Conservation (phyloP, 30 jellyfish, hydroid and myxozoan species). For the Pseudorhiza aurosa region DNA sequence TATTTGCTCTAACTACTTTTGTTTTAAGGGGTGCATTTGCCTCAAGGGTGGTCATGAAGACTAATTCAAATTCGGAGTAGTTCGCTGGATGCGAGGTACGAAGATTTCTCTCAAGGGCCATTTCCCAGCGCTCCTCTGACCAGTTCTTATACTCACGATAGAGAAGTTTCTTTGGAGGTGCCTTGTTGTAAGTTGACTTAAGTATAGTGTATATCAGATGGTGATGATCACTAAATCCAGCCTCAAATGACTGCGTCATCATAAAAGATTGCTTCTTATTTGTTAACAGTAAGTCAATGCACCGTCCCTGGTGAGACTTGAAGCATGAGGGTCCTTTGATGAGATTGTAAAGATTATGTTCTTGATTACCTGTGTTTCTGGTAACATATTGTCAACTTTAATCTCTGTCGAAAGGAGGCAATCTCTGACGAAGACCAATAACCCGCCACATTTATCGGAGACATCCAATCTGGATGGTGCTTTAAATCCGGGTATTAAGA, state of each 20-base stretch:
- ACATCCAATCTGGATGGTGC: conserved; percentile 12
- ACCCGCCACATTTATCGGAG: conserved; percentile 31
- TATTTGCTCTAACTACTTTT: neutral
- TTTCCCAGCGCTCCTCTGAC: conserved; percentile 4
- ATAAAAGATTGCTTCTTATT: conserved; percentile 24
- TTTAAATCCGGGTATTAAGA: neutral
- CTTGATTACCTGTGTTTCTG: conserved; percentile 23
- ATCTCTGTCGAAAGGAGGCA: neutral
- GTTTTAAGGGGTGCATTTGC: conserved; percentile 30
- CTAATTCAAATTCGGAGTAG: neutral
- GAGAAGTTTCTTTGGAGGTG: conserved; percentile 8
- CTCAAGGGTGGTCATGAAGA: conserved; percentile 26
- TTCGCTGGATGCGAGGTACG: neutral
- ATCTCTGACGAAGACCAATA: neutral
- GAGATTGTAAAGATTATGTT: conserved; percentile 9
- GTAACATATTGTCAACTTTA: neutral
- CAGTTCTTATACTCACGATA: conserved; percentile 29
- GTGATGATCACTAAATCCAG: conserved; percentile 69
- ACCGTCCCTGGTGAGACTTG: conserved; percentile 38
- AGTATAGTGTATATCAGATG: conserved; percentile 40
- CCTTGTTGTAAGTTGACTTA: conserved; percentile 10
- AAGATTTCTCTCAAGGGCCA: neutral
- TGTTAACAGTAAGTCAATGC: conserved; percentile 27
- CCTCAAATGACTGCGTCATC: conserved; percentile 57
- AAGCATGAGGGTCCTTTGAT: conserved; percentile 26